phyloP scores from a whole-genome alignment of 2,888 invertebrate species.

The Monochamus alternatus region DNA sequence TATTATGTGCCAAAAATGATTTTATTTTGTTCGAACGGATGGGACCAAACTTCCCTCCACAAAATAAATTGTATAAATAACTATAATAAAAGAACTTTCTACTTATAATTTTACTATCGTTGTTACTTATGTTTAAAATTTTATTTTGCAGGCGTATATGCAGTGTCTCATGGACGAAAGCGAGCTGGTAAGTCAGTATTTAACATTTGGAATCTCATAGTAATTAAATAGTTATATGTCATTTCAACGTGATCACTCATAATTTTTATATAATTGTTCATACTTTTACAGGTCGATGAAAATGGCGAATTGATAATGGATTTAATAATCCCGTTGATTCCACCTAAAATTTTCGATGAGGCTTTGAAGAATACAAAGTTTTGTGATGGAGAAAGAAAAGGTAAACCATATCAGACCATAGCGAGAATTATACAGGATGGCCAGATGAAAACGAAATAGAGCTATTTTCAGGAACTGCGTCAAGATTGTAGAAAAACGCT shows the following conservation, averaged over 20 bases:
- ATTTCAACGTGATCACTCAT: too few species aligned
- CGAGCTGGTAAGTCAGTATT: slow-evolving; percentile 48
- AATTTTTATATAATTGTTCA: too few species aligned
- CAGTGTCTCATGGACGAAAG: slow-evolving; percentile 48
- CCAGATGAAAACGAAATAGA: too few species aligned
- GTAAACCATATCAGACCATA: not conserved
- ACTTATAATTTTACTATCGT: too few species aligned
- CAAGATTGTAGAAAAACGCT: too few species aligned
- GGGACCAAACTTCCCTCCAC: not conserved
- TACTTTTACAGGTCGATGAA: not conserved
- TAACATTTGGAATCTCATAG: not conserved
- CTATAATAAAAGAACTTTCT: too few species aligned
- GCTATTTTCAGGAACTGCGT: too few species aligned
- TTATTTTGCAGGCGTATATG: slow-evolving; percentile 51
- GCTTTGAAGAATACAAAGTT: not conserved
- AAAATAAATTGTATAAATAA: not conserved
- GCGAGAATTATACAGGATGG: too few species aligned
- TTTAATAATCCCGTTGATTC: not conserved
- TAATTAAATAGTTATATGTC: too few species aligned
- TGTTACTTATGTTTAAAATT: not conserved
- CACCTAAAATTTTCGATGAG: not conserved
- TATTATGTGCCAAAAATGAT: too few species aligned
- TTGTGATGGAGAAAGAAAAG: not conserved
- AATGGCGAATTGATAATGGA: not conserved
- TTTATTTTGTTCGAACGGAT: too few species aligned